These are phyloP conservation scores for Microplitis manilae DNA, from an alignment of 2,888 invertebrate species.

Conservation along the genomic window DNA sequence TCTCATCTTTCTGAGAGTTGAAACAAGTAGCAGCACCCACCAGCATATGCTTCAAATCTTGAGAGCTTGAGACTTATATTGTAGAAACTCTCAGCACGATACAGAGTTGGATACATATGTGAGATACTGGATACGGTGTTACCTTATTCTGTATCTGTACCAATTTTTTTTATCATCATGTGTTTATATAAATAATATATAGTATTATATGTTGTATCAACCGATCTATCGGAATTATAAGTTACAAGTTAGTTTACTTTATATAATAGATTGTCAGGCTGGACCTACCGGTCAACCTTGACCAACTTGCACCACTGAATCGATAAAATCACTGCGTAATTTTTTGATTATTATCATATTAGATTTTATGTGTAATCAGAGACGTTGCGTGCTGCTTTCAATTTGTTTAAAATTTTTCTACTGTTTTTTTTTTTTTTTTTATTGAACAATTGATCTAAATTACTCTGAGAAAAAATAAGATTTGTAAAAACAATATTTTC, in stretches of 20 bases:
- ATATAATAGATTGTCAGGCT: not conserved
- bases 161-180: too few species aligned
- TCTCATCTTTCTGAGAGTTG: too few species aligned
- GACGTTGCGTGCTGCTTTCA: not conserved
- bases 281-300: conserved; percentile 54
- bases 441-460: not conserved
- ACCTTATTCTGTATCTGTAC: not conserved
- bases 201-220: too few species aligned
- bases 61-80: too few species aligned
- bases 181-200: too few species aligned
- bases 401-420: conserved; percentile 9
- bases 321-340: conserved; percentile 41
- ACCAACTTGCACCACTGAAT: conserved; percentile 53
- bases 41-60: too few species aligned
- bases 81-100: too few species aligned
- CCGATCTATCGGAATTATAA: not conserved
- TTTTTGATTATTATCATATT: conserved; percentile 18
- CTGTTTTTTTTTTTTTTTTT: not conserved
- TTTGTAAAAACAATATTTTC: too few species aligned
- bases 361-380: not conserved
- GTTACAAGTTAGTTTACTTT: not conserved
- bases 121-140: conserved; percentile 24
- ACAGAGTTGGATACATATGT: conserved; percentile 45
- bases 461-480: not conserved
- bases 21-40: too few species aligned